Evolutionary conservation across 2,888 invertebrate genomes (phyloP).

Genomic region (Brenthis hecate): DNA sequence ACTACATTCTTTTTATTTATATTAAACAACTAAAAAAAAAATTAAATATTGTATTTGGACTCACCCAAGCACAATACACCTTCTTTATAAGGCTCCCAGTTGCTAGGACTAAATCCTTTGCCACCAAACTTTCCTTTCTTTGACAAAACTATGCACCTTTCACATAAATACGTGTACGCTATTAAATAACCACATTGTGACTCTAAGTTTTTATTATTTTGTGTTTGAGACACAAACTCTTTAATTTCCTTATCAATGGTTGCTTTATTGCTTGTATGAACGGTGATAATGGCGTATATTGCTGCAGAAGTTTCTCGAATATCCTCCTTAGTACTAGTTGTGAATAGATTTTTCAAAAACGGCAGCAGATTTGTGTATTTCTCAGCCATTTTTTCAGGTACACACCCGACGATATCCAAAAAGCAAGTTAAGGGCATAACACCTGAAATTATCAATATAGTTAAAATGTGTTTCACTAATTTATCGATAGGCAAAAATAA

Average conservation of each 20-base stretch:
- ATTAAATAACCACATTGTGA: constrained; percentile 90
- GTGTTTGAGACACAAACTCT: constrained; percentile 78
- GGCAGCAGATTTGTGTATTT: constrained; percentile 84
- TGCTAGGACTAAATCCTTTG: constrained; percentile 68
- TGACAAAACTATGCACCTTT: constrained; percentile 83
- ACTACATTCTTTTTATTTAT: neutral
- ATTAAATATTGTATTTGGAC: constrained; percentile 38
- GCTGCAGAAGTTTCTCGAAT: constrained; percentile 88
- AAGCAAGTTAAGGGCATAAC: constrained; percentile 87
- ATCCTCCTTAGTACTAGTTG: constrained; percentile 87
- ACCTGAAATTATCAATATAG: constrained; percentile 60
- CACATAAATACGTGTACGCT: constrained; percentile 87
- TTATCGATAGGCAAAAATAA: no score
- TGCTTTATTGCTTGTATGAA: constrained; percentile 80
- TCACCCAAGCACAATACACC: constrained; percentile 83
- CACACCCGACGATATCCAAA: constrained; percentile 92
- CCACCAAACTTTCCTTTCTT: constrained; percentile 70
- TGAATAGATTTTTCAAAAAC: constrained; percentile 85
- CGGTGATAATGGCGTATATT: constrained; percentile 88
- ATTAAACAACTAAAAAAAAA: no score
- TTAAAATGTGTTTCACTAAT: no score
- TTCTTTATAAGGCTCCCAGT: constrained; percentile 83
- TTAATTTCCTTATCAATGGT: constrained; percentile 75
- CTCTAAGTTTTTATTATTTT: constrained; percentile 84
- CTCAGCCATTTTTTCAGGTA: constrained; percentile 86